Evolutionary conservation across 1,140 invertebrate species (phyloP).

Genomic region (Pseudachorutes palmiensis): DNA sequence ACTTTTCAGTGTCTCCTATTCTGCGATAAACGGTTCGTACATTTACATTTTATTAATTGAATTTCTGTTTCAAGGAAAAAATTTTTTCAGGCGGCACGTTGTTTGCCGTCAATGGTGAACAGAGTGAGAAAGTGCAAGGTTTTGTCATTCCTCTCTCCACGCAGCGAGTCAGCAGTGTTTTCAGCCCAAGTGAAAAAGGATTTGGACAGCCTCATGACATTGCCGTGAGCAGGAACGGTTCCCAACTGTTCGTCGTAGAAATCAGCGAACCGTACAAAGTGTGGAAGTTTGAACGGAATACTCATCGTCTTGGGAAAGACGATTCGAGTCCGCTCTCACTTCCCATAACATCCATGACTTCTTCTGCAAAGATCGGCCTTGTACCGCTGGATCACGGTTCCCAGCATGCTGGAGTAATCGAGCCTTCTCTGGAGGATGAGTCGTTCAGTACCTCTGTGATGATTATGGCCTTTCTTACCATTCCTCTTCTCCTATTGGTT

Average conservation of each 20-base stretch:
- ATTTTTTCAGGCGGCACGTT: constrained; percentile 44
- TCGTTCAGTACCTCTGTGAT: constrained; percentile 33
- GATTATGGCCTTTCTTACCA: constrained; percentile 38
- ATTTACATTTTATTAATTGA: constrained; percentile 11
- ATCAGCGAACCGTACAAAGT: constrained; percentile 52
- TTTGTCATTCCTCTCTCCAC: constrained; percentile 58
- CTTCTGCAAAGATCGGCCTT: constrained; percentile 2
- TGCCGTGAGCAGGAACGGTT: constrained; percentile 57
- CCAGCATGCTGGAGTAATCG: too few relatives aligned
- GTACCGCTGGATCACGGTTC: too few relatives aligned
- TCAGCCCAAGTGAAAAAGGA: constrained; percentile 50
- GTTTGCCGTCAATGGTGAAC: constrained; percentile 47
- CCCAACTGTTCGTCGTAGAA: constrained; percentile 64
- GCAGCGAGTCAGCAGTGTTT: constrained; percentile 52
- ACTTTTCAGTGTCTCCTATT: constrained; percentile 62
- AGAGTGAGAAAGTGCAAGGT: constrained; percentile 49
- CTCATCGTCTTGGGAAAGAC: constrained; percentile 33
- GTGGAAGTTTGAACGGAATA: constrained; percentile 52
- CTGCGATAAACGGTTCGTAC: constrained; percentile 44
- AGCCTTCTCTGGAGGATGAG: constrained; percentile 16
- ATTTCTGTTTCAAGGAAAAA: constrained; percentile 21
- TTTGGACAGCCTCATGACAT: constrained; percentile 68
- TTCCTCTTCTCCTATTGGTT: constrained; percentile 35
- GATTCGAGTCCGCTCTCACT: neutral
- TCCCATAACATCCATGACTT: neutral